Base-by-base conservation (phyloP, 2,113 vertebrate genomes). In the Eleginops maclovinus region DNA sequence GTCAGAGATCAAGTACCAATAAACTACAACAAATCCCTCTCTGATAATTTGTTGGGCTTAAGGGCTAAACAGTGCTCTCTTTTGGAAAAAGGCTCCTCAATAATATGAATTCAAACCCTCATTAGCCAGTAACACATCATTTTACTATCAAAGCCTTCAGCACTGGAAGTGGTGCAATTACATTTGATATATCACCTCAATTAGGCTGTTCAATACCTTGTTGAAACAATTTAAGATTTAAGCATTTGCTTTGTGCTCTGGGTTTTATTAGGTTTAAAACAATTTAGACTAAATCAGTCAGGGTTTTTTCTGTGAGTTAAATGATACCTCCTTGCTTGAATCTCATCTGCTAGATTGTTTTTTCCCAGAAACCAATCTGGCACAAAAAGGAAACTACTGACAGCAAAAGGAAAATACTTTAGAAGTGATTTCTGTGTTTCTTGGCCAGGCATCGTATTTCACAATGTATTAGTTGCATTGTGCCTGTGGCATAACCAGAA, bases 201-300 rank as follows among this genome's bases (percentile, higher is more conserved):
- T 91, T 91, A 88, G 47, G 60, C 51, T 72, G 68, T 79, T 89
- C 85, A 88, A 81, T 88, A 91, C 83, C 86, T 88, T 83, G 75
- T 87, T 87, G 87, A 87, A 89, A 90, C 81, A 85, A 85, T 88
- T 89, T 83, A 63, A 84, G 87, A 81, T 85, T 88, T 79, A 80
- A 86, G 82, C 83, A 54, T 81, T 88, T 73, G 86, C 79, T 82
- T 84, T 80, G 79, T 68, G 74, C 74, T 71, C 64, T 46, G 81
- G 73, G 80, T 73, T 66, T 86, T 85, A 89, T 89, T 86, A 79
- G 78, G 63, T 88, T 88, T 77, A 75, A 84, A 87, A 79, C 72
- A 67, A 83, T 87, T 90, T 76, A 77, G 74, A 79, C 24, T 59
- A 50, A 89, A 84, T 84, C 71, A 76, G 76, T 86, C 46, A 49